These are phyloP conservation scores for Notodonta dromedarius DNA, from an alignment of 2,888 invertebrate genomes.

Conservation along the genomic window DNA sequence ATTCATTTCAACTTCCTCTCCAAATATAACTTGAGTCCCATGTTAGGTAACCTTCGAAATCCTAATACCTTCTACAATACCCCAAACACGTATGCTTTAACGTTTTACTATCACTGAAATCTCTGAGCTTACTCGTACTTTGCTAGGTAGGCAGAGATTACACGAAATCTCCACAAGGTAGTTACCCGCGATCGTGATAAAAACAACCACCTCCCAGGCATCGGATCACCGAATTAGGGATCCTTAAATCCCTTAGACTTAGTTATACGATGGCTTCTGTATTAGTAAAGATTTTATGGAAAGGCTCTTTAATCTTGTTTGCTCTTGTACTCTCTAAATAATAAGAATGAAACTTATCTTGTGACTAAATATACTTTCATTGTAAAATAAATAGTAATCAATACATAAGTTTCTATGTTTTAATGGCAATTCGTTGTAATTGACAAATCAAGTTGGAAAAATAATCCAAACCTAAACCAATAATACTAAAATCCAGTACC, in stretches of 20 bases:
- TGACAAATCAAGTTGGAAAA: too few relatives aligned
- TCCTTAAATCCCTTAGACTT: conserved; percentile 27
- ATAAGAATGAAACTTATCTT: too few relatives aligned
- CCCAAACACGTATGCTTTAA: background rate
- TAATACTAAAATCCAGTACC: too few relatives aligned
- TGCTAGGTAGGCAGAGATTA: background rate
- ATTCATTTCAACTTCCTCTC: too few relatives aligned
- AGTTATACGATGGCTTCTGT: conserved; percentile 29
- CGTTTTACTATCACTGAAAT: background rate
- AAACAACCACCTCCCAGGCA: conserved; percentile 27
- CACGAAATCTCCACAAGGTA: background rate
- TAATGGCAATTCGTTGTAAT: too few relatives aligned
- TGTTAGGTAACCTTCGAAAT: background rate
- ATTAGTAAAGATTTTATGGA: conserved; percentile 30
- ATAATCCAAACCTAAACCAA: too few relatives aligned
- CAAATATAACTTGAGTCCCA: background rate
- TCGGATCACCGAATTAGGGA: conserved; percentile 42
- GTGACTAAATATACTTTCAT: too few relatives aligned
- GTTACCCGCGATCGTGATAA: conserved; percentile 24
- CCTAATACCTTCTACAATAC: background rate
- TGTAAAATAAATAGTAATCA: too few relatives aligned
- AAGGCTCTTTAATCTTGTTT: background rate
- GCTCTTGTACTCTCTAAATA: background rate
- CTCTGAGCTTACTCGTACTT: background rate
- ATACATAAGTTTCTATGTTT: too few relatives aligned